Percentiles rank a stretch among this genome's conserved stretches.
phyloP scores from a whole-genome alignment of 92 coral and sea anemone genomes.

The Zoanthus solanderi region DNA sequence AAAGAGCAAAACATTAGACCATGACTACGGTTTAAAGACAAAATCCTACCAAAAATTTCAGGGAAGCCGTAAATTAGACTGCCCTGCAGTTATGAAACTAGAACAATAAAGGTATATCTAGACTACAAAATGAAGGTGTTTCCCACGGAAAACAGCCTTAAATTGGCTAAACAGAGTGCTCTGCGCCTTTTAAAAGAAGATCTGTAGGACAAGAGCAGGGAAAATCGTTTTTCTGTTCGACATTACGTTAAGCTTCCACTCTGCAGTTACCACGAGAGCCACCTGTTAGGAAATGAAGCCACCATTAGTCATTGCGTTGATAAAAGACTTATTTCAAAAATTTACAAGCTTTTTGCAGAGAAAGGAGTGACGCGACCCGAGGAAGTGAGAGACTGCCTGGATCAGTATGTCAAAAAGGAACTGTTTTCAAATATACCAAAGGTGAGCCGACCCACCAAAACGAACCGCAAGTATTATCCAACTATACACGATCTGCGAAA shows the following conservation, averaged over 20 bases:
- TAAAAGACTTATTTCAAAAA: constrained; percentile 55
- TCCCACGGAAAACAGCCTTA: constrained; percentile 56
- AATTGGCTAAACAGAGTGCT: constrained; percentile 55
- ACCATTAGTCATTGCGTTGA: constrained; percentile 66
- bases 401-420: constrained; percentile 47
- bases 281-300: constrained; percentile 59
- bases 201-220: constrained; percentile 22
- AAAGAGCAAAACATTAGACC: background rate
- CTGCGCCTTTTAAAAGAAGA: constrained; percentile 47
- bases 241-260: constrained; percentile 63
- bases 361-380: constrained; percentile 50
- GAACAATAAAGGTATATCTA: constrained; percentile 30
- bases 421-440: constrained; percentile 30
- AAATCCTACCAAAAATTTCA: constrained; percentile 62
- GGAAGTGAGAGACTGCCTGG: constrained; percentile 47
- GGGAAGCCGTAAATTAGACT: constrained; percentile 66
- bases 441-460: constrained; percentile 26
- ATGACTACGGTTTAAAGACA: background rate
- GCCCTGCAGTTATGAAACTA: constrained; percentile 55
- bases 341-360: constrained; percentile 57
- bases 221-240: constrained; percentile 6
- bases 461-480: constrained; percentile 54
- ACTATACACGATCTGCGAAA: constrained; percentile 61
- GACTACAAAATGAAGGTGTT: constrained; percentile 44
- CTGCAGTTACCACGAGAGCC: constrained; percentile 43